A percentile compares a stretch with the other conserved stretches of the same genome.
phyloP scores from a whole-genome alignment of 2,797 vertebrate species.

The Agapornis canus region DNA sequence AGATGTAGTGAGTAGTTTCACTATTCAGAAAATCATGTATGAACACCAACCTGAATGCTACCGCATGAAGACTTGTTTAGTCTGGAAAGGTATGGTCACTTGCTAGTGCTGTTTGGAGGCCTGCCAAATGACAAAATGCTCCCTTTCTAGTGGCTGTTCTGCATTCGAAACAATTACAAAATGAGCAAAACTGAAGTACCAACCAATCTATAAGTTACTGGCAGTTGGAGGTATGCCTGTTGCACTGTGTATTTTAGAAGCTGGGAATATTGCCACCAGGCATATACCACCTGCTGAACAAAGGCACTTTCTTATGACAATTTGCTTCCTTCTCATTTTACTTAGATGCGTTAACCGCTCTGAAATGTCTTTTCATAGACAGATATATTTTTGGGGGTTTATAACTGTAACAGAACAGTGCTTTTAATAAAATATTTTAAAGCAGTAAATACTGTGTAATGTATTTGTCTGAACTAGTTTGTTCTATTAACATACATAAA shows the following conservation, averaged over 20 bases:
- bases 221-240: background rate
- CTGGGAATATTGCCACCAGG: background rate
- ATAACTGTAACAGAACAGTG: background rate
- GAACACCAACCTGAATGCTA: background rate
- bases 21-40: background rate
- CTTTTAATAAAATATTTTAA: background rate
- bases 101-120: background rate
- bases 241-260: background rate
- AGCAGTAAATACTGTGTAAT: background rate
- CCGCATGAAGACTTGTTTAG: background rate
- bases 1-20: background rate
- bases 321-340: background rate
- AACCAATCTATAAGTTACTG: background rate
- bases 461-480: background rate
- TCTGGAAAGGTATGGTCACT: background rate
- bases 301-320: background rate
- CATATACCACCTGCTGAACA: background rate
- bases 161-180: background rate
- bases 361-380: background rate
- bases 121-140: background rate
- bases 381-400: background rate
- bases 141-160: background rate
- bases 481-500: background rate
- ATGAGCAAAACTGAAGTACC: background rate
- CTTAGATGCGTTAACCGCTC: background rate